Conservation (phyloP, 2,113 vertebrate genomes). For the Lichenostomus cassidix region DNA sequence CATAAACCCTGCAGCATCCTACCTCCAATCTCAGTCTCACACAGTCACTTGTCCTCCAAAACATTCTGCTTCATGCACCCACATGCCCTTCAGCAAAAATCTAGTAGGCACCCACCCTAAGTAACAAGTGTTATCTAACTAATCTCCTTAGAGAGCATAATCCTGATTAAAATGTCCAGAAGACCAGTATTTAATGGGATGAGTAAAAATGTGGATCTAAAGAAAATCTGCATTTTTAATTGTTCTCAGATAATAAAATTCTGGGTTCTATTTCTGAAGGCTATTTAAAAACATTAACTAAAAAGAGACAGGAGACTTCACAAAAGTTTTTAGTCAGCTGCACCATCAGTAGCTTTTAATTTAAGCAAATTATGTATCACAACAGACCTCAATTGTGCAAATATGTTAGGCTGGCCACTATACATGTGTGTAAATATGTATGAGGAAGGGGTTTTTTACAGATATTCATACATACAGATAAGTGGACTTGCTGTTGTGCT, state of each 20-base stretch:
- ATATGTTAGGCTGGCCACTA: not conserved
- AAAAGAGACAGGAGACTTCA: not conserved
- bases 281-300: not conserved
- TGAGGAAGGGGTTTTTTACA: accelerated
- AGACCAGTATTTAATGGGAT: not conserved
- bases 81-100: not conserved
- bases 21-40: not conserved
- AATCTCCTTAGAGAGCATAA: constrained; percentile 45
- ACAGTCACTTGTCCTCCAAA: not conserved
- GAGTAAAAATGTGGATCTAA: not conserved
- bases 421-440: not conserved
- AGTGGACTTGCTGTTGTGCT: not conserved
- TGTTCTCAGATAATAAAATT: not conserved
- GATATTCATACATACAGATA: not conserved
- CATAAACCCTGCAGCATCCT: accelerated
- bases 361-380: not conserved
- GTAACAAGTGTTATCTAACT: constrained; percentile 28
- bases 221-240: not conserved
- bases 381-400: not conserved
- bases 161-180: constrained; percentile 46
- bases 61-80: not conserved
- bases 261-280: not conserved
- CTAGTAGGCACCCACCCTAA: not conserved
- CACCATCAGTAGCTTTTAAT: not conserved
- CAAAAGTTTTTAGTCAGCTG: not conserved